These are phyloP conservation scores for Salticus scenicus DNA, from an alignment of 2,888 invertebrate species.

Conservation along the genomic window DNA sequence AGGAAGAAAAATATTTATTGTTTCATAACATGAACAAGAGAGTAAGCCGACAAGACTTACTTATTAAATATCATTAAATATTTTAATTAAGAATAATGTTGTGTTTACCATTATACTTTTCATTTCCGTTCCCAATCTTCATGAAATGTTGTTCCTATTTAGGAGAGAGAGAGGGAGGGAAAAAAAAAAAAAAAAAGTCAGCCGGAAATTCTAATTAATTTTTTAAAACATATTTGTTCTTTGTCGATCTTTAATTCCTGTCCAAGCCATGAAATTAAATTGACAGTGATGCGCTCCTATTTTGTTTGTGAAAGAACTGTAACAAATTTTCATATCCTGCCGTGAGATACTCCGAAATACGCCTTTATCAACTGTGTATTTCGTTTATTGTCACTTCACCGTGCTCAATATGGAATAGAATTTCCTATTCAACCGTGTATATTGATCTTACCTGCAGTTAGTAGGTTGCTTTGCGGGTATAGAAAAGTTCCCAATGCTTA, in stretches of 20 bases:
- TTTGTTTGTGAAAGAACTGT: neutral
- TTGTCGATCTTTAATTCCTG: neutral
- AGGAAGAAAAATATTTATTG: too few species aligned
- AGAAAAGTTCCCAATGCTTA: conserved; percentile 22
- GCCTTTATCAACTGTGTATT: conserved; percentile 3
- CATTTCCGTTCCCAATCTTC: too few species aligned
- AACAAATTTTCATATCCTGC: conserved; percentile 12
- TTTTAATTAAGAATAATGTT: too few species aligned
- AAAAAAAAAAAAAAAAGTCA: neutral
- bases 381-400: neutral
- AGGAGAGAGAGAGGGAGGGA: neutral
- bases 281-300: neutral
- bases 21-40: too few species aligned
- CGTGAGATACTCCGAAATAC: neutral
- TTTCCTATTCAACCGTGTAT: neutral
- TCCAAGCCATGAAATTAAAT: neutral
- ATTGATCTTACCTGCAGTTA: conserved; percentile 16
- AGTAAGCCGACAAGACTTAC: too few species aligned
- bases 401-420: neutral
- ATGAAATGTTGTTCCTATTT: too few species aligned
- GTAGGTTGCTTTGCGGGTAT: neutral
- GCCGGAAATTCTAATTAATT: conserved; percentile 10
- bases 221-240: neutral
- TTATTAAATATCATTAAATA: too few species aligned
- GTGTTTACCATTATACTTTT: too few species aligned